phyloP scores from a whole-genome alignment of 2,888 invertebrate species.

The Germaria angustata region DNA sequence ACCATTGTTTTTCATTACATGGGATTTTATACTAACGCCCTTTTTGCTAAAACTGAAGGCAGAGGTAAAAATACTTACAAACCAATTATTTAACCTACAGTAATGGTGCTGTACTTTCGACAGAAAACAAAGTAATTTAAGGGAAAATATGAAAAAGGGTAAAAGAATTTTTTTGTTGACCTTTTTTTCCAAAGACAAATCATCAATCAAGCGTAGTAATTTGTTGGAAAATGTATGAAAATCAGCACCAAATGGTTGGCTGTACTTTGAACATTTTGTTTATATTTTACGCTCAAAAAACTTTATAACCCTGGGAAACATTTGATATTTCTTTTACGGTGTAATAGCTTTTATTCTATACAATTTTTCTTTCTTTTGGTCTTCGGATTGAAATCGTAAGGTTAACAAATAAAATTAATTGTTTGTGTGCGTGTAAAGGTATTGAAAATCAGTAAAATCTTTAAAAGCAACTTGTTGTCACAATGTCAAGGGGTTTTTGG shows the following conservation, averaged over 20 bases:
- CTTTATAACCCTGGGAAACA: conserved; percentile 16
- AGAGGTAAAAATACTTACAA: conserved; percentile 30
- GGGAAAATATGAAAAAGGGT: conserved; percentile 10
- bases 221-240: conserved; percentile 26
- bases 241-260: conserved; percentile 14
- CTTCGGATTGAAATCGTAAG: conserved; percentile 1
- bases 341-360: conserved; percentile 43
- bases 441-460: conserved; percentile 41
- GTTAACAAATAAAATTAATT: neutral
- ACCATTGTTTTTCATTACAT: conserved; percentile 23
- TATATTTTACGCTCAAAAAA: conserved; percentile 40
- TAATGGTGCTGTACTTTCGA: conserved; percentile 18
- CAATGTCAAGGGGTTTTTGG: neutral
- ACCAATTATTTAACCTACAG: neutral
- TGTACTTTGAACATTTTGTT: conserved; percentile 29
- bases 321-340: conserved; percentile 38
- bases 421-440: neutral
- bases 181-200: neutral
- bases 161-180: neutral
- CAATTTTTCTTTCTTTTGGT: neutral
- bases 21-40: neutral
- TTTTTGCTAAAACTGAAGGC: neutral
- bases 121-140: neutral
- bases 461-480: conserved; percentile 49
- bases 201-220: conserved; percentile 62